Evolutionary conservation across 2,113 vertebrate genomes (phyloP), one percentile per base, ranked within the genome.

Genomic region (Sitta europaea): DNA sequence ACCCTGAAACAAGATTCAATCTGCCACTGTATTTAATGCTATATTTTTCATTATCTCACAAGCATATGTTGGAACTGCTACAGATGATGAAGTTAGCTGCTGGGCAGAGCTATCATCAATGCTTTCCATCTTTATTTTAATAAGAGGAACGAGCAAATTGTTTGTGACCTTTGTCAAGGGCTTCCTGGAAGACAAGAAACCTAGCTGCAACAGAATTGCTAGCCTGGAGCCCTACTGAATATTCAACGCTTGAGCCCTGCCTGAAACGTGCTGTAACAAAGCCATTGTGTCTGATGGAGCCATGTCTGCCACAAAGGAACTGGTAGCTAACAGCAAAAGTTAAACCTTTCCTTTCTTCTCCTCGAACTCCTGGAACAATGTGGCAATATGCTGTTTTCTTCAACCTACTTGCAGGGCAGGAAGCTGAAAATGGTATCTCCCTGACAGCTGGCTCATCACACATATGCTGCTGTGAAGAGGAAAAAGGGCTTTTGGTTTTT

Each of bases 91-190:
- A 98, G 98, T 98, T 99, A 98, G 99, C 99, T 99, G 97, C 98
- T 98, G 98, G 99, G 98, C 98, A 99, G 97, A 98, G 97, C 98
- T 97, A 98, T 98, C 98, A 98, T 98, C 98, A 97, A 16, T 91
- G 98, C 96, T 97, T 98, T 98, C 97, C 96, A 96, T 98, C 98
- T 98, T 98, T 97, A 98, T 98, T 98, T 98, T 98, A 98, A 98
- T 99, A 99, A 99, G 96, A 98, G 94, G 97, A 98, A 97, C 23
- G 96, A 97, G 97, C 97, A 98, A 98, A 99, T 98, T 98, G 98
- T 98, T 98, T 98, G 97, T 99, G 99, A 99, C 99, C 99, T 99
- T 99, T 98, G 98, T 99, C 98, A 99, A 99, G 98, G 99, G 98
- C 99, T 98, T 98, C 94, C 73, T 97, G 93, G 95, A 96, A 98